Percentiles rank a stretch among this genome's conserved stretches.
phyloP scores from a whole-genome alignment of 2,888 invertebrate genomes.

The Omphaloscelis lunosa region DNA sequence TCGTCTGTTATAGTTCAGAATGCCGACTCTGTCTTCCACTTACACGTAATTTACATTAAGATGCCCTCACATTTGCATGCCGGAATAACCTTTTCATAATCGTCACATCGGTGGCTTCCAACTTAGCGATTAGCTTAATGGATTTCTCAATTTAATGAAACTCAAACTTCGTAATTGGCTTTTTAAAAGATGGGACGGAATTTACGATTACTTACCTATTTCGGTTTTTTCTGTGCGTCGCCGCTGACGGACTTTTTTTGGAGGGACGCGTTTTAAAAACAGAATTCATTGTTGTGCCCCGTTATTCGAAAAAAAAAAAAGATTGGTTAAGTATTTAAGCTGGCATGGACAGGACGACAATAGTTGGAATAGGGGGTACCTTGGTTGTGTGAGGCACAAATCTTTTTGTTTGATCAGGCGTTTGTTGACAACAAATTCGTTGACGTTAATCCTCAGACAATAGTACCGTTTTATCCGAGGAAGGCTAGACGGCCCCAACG shows the following conservation, averaged over 20 bases:
- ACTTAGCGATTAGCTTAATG: conserved; percentile 87
- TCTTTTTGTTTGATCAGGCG: conserved; percentile 90
- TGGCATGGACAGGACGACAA: conserved; percentile 78
- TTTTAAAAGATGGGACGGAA: conserved; percentile 84
- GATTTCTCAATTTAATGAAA: conserved; percentile 88
- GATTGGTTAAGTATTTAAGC: conserved; percentile 81
- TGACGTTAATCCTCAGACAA: conserved; percentile 90
- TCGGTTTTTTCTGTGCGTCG: conserved; percentile 64
- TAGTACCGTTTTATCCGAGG: conserved; percentile 84
- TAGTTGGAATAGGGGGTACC: conserved; percentile 82
- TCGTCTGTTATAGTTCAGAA: conserved; percentile 80
- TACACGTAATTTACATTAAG: conserved; percentile 88
- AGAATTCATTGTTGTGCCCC: conserved; percentile 67
- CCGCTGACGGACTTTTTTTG: conserved; percentile 61
- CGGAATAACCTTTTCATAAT: conserved; percentile 87
- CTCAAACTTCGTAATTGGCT: conserved; percentile 85
- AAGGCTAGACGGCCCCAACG: conserved; percentile 78
- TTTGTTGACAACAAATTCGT: conserved; percentile 89
- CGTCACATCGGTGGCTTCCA: conserved; percentile 85
- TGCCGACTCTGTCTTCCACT: conserved; percentile 81
- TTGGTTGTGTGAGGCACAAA: conserved; percentile 79
- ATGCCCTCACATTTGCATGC: conserved; percentile 86
- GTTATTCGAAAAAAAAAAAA: conserved; percentile 74
- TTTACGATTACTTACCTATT: conserved; percentile 77
- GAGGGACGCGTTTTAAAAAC: conserved; percentile 66